Evolutionary conservation across 2,113 vertebrate genomes (phyloP).

Genomic region (Corvus cornix): DNA sequence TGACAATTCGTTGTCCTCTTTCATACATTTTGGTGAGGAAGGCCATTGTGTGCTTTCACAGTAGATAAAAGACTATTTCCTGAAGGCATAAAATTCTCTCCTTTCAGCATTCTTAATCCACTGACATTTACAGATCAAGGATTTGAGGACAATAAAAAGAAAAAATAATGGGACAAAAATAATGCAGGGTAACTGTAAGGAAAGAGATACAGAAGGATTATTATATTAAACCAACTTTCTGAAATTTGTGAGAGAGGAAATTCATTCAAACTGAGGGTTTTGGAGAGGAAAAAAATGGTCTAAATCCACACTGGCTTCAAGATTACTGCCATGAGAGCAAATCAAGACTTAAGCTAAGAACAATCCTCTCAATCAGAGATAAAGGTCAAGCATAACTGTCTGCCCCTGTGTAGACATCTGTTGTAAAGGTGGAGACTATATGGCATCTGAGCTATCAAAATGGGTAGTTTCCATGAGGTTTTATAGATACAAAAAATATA

Average conservation of each 20-base stretch:
- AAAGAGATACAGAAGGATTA: background rate
- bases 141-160: background rate
- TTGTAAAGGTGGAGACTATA: background rate
- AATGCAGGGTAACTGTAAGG: background rate
- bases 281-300: background rate
- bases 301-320: background rate
- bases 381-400: background rate
- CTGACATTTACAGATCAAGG: background rate
- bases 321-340: background rate
- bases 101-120: background rate
- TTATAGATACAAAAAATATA: background rate
- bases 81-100: background rate
- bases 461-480: background rate
- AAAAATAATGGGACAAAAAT: background rate
- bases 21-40: background rate
- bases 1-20: background rate
- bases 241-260: background rate
- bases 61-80: background rate
- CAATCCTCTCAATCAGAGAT: background rate
- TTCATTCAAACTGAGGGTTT: background rate
- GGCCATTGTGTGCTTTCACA: background rate
- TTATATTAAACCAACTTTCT: background rate
- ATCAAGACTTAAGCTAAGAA: background rate
- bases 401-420: background rate
- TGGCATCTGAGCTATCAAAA: background rate